A percentile compares a stretch with the other conserved stretches of the same genome.
Evolutionary conservation across 2,888 invertebrate genomes (phyloP).

Genomic region (Metalampra italica): DNA sequence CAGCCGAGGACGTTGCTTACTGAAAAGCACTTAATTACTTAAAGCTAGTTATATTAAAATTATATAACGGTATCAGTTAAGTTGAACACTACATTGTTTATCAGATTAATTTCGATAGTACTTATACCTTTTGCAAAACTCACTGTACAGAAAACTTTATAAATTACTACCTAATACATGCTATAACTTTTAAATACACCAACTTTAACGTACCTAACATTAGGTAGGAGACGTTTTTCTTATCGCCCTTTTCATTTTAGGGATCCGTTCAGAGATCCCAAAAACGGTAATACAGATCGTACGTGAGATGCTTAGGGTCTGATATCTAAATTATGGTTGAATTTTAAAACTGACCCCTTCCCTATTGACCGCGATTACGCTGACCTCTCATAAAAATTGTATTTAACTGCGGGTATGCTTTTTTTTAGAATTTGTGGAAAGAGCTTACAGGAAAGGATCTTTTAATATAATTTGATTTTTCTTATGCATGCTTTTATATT

Average conservation of each 20-base stretch:
- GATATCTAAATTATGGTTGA: slow-evolving; percentile 56
- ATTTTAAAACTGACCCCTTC: slow-evolving; percentile 48
- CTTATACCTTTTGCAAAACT: too few relatives aligned
- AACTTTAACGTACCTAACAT: not conserved
- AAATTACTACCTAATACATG: not conserved
- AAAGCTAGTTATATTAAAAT: too few relatives aligned
- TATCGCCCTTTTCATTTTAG: slow-evolving; percentile 34
- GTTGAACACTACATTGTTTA: too few relatives aligned
- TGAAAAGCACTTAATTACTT: too few relatives aligned
- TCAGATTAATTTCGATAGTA: too few relatives aligned
- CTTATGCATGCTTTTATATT: too few relatives aligned
- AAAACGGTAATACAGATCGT: slow-evolving; percentile 67
- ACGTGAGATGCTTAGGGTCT: slow-evolving; percentile 63
- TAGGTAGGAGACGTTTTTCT: not conserved
- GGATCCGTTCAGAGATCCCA: slow-evolving; percentile 43
- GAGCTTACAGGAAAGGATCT: not conserved
- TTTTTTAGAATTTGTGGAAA: not conserved
- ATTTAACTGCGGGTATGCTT: slow-evolving; percentile 12
- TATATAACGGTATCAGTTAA: too few relatives aligned
- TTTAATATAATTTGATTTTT: too few relatives aligned
- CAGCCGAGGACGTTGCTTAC: too few relatives aligned
- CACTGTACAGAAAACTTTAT: too few relatives aligned
- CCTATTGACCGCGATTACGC: slow-evolving; percentile 36
- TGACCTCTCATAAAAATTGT: slow-evolving; percentile 39
- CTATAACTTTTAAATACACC: not conserved